Evolutionary conservation across 2,888 invertebrate genomes (phyloP).

Genomic region (Latrodectus hesperus): DNA sequence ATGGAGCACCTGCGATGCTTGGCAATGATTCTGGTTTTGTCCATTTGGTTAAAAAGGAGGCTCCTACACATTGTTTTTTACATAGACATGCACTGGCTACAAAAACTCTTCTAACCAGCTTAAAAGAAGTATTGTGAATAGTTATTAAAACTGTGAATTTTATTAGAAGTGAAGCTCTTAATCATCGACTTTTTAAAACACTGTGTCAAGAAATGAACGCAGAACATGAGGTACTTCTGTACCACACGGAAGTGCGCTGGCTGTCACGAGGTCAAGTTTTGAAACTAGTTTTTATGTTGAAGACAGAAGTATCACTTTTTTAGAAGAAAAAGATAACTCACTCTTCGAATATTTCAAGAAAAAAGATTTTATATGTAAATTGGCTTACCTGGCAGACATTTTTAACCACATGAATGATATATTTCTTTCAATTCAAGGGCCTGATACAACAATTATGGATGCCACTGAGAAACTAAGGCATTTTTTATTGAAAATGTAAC

Average conservation of each 20-base stretch:
- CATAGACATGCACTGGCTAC: constrained; percentile 41
- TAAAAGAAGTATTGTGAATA: constrained; percentile 47
- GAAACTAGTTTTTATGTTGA: too few relatives aligned
- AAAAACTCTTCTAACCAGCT: constrained; percentile 46
- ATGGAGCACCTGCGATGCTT: constrained; percentile 75
- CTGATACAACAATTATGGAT: constrained; percentile 62
- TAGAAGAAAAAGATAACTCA: constrained; percentile 57
- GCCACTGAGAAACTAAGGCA: constrained; percentile 60
- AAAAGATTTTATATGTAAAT: constrained; percentile 62
- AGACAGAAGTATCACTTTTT: neutral
- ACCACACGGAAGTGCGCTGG: constrained; percentile 56
- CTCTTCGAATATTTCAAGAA: constrained; percentile 61
- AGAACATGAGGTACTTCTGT: constrained; percentile 60
- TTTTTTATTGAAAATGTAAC: too few relatives aligned
- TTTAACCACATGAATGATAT: constrained; percentile 62
- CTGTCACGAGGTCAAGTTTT: constrained; percentile 23
- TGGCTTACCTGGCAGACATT: constrained; percentile 61
- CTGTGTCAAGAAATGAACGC: constrained; percentile 57
- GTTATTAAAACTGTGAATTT: constrained; percentile 57
- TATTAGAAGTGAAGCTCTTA: constrained; percentile 58
- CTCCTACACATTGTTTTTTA: constrained; percentile 25
- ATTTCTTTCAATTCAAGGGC: constrained; percentile 59
- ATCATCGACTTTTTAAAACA: constrained; percentile 57
- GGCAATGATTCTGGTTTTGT: constrained; percentile 8
- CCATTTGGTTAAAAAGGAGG: constrained; percentile 22